Evolutionary conservation across 2,113 vertebrate genomes (phyloP).

Genomic region (Engraulis encrasicolus): DNA sequence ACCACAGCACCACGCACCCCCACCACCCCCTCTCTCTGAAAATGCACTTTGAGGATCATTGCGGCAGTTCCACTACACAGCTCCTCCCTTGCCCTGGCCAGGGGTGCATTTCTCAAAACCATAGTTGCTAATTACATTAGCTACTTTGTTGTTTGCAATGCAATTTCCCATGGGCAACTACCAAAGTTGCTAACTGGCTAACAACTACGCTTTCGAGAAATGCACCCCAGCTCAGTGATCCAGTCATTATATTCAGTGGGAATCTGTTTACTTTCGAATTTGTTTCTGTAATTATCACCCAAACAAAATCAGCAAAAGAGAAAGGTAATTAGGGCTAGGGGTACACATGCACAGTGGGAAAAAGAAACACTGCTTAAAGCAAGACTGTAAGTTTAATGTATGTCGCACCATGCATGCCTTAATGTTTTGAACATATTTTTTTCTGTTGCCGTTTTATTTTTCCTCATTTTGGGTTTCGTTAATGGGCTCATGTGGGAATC

Average conservation of each 20-base stretch:
- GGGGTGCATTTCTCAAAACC: too few relatives aligned
- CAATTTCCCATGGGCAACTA: too few relatives aligned
- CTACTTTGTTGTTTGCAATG: too few relatives aligned
- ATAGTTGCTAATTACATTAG: too few relatives aligned
- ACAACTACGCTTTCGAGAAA: too few relatives aligned
- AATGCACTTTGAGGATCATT: constrained; percentile 39
- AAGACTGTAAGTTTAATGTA: background rate
- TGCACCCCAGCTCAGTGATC: background rate
- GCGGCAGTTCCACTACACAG: background rate
- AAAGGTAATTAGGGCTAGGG: background rate
- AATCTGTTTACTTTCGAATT: background rate
- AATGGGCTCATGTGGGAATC: constrained; percentile 78
- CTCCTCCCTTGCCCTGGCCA: too few relatives aligned
- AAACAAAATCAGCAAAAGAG: background rate
- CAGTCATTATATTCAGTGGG: background rate
- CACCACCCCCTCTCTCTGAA: too few relatives aligned
- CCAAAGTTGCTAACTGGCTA: too few relatives aligned
- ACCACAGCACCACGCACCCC: too few relatives aligned
- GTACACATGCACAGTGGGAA: background rate
- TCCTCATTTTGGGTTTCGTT: constrained; percentile 75
- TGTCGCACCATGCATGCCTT: background rate
- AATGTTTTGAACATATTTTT: constrained; percentile 17
- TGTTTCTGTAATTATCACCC: background rate
- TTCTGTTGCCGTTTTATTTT: constrained; percentile 29
- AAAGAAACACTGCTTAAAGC: background rate